Evolutionary conservation across 53 echinoderm and acorn worm species (phyloP).

Genomic region (Echinarachnius parma): DNA sequence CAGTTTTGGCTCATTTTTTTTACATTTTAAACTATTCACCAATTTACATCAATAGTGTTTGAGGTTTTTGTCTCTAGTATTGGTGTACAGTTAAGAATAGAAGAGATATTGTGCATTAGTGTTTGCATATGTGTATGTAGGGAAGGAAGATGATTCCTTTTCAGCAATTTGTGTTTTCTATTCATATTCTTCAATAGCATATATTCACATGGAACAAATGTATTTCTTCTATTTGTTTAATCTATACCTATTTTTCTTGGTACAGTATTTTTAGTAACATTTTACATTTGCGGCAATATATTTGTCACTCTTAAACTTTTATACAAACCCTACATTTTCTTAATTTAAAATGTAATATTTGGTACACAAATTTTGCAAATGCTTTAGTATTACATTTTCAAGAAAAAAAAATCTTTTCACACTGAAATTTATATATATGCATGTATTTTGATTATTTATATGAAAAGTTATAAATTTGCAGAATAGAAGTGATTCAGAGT

Average conservation of each 20-base stretch:
- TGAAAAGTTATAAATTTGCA: slow-evolving; percentile 30
- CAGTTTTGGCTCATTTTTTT: neutral
- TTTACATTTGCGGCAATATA: slow-evolving; percentile 45
- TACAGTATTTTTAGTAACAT: slow-evolving; percentile 50
- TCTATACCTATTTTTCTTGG: slow-evolving; percentile 54
- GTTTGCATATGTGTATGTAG: slow-evolving; percentile 38
- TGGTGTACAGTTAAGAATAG: too few relatives aligned
- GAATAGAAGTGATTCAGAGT: slow-evolving; percentile 46
- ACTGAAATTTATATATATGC: slow-evolving; percentile 54
- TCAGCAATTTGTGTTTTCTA: slow-evolving; percentile 46
- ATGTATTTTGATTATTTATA: slow-evolving; percentile 53
- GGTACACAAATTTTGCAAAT: slow-evolving; percentile 48
- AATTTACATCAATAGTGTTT: too few relatives aligned
- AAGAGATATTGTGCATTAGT: slow-evolving; percentile 48
- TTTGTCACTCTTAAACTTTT: slow-evolving; percentile 49
- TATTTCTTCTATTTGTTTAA: slow-evolving; percentile 49
- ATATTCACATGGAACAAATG: slow-evolving; percentile 46
- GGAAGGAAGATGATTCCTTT: slow-evolving; percentile 23
- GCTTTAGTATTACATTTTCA: slow-evolving; percentile 50
- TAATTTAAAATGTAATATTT: slow-evolving; percentile 44
- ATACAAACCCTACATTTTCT: slow-evolving; percentile 41
- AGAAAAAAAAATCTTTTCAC: slow-evolving; percentile 34
- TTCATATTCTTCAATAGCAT: slow-evolving; percentile 40
- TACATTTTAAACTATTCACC: too few relatives aligned
- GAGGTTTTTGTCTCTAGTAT: too few relatives aligned